Base-by-base conservation (phyloP, 1,140 invertebrate genomes). In the Calliopsis andreniformis region DNA sequence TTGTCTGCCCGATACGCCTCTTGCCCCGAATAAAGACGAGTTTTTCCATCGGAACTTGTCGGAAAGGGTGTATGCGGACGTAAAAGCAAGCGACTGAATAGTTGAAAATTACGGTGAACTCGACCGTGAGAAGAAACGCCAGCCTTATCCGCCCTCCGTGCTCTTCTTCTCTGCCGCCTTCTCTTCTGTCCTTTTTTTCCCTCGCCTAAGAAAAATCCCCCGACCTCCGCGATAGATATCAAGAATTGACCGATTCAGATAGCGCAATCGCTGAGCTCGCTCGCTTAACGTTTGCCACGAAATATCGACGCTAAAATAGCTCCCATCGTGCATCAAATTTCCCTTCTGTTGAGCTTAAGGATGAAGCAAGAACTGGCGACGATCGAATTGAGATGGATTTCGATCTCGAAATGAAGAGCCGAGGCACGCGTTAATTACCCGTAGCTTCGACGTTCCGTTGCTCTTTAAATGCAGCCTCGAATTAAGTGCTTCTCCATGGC, bases 41-140 rank as follows among this genome's bases (percentile, higher is more conserved):
- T 64, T 72, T 72, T 72, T 72, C 70, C 47, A 32, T 42, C 35
- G 59, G 12, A 12, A 58, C 23, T 55, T 14, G 12, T 14, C 18
- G 30, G 16, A n/a, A 58, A 30, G 10, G 35, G 35, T 30, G 14
- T 25, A 42, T 32, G 58, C 32, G 35, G 59, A 72, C 45, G 47
- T 62, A 53, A 59, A 78, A 62, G 79, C 66, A 63, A 73, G 42
- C 73, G 62, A 77, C 73, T 79, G 78, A 86, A 85, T 81, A 63
- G 80, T 82, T 76, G 82, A 84, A 84, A 83, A 86, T 84, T 84
- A 86, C 78, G 23, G 70, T 42, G 56, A 79, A 84, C 76, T 80
- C 72, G 69, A 61, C 75, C 75, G 72, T 70, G 76, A 73, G 75
- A 28, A 71, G 69, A 32, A 73, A 82, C 69, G 55, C 49, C 45